Base-by-base conservation (phyloP, 2,888 invertebrate genomes). In the Morpho helenor region DNA sequence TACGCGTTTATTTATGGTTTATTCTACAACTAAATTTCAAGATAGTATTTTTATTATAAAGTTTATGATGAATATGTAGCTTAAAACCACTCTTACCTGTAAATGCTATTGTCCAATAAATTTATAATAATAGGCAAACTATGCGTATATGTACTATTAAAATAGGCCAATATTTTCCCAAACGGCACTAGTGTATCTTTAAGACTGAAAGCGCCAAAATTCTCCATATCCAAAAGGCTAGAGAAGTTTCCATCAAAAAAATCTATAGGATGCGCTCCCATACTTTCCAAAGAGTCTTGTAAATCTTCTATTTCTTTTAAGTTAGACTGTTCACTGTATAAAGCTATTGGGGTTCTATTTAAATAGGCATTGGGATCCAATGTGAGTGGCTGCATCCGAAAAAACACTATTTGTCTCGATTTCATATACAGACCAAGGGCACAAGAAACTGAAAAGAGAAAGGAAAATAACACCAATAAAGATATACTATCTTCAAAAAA, bases 91-190 rank as follows among this genome's bases (percentile, higher is more conserved):
- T 76, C 83, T 87, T 76, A 95, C 95, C 93, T 93, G 75, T 94
- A 93, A 67, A 95, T 87, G 53, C 93, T 92, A 76, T 96, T 95
- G 68, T 93, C 94, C 67, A 96, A 84, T 56, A 95, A 82, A 80
- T 95, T 96, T 50, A 95, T 81, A 46, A 95, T 87, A 61, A 96
- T 93, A 3, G 96, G 96, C 68, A 96, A 84, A 62, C 95, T 94
- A 77, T 96, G 96, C 52, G 95, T 93, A 71, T 93, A 94, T 0
- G 96, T 95, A 73, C 95, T 95, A 75, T 97, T 97, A 80, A 95
- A 95, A 63, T 94, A 92, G 45, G 94, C 88, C 67, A 93, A 92
- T 22, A 94, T 83, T 62, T 91, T 92, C 56, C 93, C 91, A 60
- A 91, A 91, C 0, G 92, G 89, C 54, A 83, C 74, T 54, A 84